A percentile compares a stretch with the other conserved stretches of the same genome.
Evolutionary conservation across 2,797 vertebrate species (phyloP).

Genomic region (Peromyscus melanophrys): DNA sequence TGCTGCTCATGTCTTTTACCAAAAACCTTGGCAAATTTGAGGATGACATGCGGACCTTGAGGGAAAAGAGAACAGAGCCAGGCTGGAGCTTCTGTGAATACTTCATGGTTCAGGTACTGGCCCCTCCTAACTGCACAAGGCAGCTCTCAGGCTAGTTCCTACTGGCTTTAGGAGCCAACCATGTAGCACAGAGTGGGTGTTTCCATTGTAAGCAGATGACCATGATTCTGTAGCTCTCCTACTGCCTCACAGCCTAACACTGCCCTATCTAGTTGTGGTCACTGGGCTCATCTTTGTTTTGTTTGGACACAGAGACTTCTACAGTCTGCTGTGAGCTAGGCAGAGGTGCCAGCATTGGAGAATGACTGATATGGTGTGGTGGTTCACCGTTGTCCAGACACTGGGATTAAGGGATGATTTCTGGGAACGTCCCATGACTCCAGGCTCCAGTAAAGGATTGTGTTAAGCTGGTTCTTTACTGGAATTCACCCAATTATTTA

Average conservation of each 20-base stretch:
- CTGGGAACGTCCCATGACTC: too few relatives aligned
- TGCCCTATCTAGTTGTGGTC: background rate
- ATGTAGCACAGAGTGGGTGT: background rate
- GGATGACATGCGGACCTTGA: conserved; percentile 98
- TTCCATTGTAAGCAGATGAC: background rate
- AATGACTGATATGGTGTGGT: rapidly evolving
- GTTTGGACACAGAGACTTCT: background rate
- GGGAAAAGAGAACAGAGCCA: conserved; percentile 98
- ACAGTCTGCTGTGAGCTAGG: rapidly evolving
- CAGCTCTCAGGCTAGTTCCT: background rate
- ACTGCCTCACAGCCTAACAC: background rate
- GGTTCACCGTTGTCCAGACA: rapidly evolving
- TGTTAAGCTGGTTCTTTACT: background rate
- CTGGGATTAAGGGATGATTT: background rate
- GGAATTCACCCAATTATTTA: background rate
- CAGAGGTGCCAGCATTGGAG: background rate
- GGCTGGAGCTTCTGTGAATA: conserved; percentile 99
- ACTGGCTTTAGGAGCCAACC: background rate
- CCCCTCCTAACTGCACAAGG: background rate
- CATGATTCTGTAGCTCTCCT: background rate
- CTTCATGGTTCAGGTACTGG: conserved; percentile 98
- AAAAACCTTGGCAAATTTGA: conserved; percentile 99
- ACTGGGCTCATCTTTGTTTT: background rate
- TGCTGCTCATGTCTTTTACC: conserved; percentile 99
- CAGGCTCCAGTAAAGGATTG: too few relatives aligned